Conservation (phyloP, 2,797 vertebrate species). For the Sebastes oblongus region DNA sequence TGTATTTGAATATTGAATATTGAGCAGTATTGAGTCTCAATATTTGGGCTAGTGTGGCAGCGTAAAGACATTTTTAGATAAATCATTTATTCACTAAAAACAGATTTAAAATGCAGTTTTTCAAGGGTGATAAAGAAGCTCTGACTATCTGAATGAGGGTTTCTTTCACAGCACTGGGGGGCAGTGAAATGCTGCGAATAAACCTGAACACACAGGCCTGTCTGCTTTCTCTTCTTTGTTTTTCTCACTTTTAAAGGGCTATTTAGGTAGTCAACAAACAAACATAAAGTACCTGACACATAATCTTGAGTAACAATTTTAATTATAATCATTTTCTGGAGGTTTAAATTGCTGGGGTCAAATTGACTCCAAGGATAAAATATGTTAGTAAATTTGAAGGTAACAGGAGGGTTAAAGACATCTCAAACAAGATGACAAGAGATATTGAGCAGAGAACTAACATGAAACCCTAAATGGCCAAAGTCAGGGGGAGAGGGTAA, state of each 20-base stretch:
- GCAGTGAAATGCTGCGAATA: slow-evolving; percentile 9
- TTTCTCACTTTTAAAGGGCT: background rate
- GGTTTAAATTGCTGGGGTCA: too few relatives aligned
- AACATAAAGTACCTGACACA: too few relatives aligned
- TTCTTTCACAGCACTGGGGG: slow-evolving; percentile 11
- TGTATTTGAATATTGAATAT: background rate
- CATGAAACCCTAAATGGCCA: background rate
- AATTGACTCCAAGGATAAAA: too few relatives aligned
- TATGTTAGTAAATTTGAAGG: too few relatives aligned
- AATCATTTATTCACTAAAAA: background rate
- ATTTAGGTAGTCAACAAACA: too few relatives aligned
- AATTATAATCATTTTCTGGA: too few relatives aligned
- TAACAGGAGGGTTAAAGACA: too few relatives aligned
- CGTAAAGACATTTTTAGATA: too few relatives aligned
- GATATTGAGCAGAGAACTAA: background rate
- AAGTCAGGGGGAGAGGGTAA: too few relatives aligned
- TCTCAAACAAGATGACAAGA: background rate
- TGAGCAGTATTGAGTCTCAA: background rate
- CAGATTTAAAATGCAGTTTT: background rate
- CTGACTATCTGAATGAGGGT: background rate
- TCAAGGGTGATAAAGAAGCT: background rate
- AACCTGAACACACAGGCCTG: background rate
- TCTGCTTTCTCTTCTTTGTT: background rate
- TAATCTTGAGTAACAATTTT: too few relatives aligned
- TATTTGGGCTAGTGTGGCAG: background rate